Evolutionary conservation across 2,888 invertebrate species (phyloP).

Genomic region (Andrena flavipes): DNA sequence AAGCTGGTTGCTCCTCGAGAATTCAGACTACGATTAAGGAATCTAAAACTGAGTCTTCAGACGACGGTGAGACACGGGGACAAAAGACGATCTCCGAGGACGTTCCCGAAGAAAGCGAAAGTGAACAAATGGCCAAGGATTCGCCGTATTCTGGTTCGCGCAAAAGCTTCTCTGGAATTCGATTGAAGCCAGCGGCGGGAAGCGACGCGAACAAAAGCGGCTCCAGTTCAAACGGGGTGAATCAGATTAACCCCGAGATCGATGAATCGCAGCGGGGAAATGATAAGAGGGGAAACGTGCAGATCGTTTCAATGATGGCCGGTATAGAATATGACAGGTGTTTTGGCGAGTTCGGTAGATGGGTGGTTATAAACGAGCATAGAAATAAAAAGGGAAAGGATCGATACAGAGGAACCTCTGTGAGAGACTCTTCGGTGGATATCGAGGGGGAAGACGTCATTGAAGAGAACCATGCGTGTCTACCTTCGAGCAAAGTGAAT

Average conservation of each 20-base stretch:
- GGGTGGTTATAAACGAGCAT: background rate
- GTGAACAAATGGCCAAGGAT: background rate
- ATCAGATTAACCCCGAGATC: no score
- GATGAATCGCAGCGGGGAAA: background rate
- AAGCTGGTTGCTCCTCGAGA: background rate
- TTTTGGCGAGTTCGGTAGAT: constrained; percentile 3
- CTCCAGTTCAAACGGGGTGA: background rate
- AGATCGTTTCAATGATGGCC: constrained; percentile 48
- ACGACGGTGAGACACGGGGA: background rate
- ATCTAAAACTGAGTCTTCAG: background rate
- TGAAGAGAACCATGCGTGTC: background rate
- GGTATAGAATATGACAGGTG: constrained; percentile 27
- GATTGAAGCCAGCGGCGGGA: background rate
- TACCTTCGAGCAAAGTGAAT: constrained; percentile 11
- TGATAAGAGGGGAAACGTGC: background rate
- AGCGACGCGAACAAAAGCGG: background rate
- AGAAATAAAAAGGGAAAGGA: background rate
- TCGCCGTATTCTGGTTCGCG: background rate
- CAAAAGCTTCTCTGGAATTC: background rate
- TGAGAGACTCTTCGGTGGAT: no score
- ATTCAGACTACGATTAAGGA: background rate
- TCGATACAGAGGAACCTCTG: background rate
- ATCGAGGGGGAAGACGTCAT: background rate
- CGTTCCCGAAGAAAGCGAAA: background rate
- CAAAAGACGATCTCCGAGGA: background rate